Base-by-base conservation (phyloP, 2,888 invertebrate species). In the Meteorus colon region DNA sequence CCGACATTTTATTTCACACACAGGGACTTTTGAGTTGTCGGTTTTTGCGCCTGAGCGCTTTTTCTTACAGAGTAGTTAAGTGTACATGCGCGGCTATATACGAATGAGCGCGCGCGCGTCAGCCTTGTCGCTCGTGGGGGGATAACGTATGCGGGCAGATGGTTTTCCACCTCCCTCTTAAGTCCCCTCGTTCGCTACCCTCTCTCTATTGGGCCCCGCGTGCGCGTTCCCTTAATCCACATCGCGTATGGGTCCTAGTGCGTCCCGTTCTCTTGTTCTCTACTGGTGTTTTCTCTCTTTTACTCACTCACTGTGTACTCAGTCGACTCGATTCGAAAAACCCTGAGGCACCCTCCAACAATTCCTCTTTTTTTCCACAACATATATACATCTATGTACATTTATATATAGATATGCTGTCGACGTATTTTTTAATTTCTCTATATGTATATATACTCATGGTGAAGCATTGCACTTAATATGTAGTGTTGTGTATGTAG, bases 71-170 rank as follows among this genome's bases (percentile, higher is more conserved):
- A 19, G 55, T 55, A 55, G 55, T 55, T 55, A 55, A 55, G 19
- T 55, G n/a, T 55, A 55, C 10, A 55, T 72, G 55, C 76, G 62
- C 60, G 45, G 66, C 31, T 74, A 70, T 70, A 69, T 63, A 41
- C 63, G 41, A 41, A 10, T 41, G 12, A 41, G 67, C 63, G 76
- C 73, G 77, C 76, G 77, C 75, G 69, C 75, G 77, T 76, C 79
- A 71, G 73, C 10, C 19, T n/a, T 37, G 71, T 75, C 77, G 80
- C 81, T 72, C 81, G 81, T 81, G 81, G 82, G 81, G 84, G 81
- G 79, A 86, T 86, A 86, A 87, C 86, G 84, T 87, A 87, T 87
- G 86, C 87, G 86, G 85, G 86, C 86, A 87, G 86, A 87, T 87
- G 86, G 87, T 86, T 84, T 82, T 82, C 84, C 82, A 79, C 81